These are phyloP conservation scores for Heliothis peltigera DNA, from an alignment of 2,888 invertebrate genomes.

Conservation along the genomic window DNA sequence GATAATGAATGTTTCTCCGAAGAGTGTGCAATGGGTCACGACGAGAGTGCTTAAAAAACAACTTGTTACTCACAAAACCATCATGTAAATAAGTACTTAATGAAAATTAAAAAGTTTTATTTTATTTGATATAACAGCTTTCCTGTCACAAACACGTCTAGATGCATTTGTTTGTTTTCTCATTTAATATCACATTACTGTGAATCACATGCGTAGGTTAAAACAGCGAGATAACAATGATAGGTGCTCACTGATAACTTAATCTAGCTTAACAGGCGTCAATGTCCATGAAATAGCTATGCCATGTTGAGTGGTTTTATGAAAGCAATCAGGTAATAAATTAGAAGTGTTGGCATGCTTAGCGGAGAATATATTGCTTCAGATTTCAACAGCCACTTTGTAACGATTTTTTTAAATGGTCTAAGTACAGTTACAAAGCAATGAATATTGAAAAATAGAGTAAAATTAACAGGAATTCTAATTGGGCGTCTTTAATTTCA, in stretches of 20 bases:
- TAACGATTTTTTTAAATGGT: no score
- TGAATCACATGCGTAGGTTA: conserved; percentile 51
- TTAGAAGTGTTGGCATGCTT: conserved; percentile 16
- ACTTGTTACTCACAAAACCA: conserved; percentile 35
- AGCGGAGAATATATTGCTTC: conserved; percentile 5
- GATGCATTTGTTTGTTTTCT: conserved; percentile 42
- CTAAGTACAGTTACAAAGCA: no score
- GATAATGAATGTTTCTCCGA: no score
- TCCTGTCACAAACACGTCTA: conserved; percentile 13
- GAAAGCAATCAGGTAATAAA: conserved; percentile 44
- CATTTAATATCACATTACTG: conserved; percentile 41
- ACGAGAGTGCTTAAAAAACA: conserved; percentile 9
- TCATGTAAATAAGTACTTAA: conserved; percentile 12
- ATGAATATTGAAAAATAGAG: no score
- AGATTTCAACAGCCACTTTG: neutral
- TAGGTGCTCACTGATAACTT: conserved; percentile 52
- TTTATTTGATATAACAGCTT: conserved; percentile 1
- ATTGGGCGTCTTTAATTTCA: no score
- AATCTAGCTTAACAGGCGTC: conserved; percentile 52
- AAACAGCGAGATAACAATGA: conserved; percentile 53
- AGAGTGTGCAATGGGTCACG: neutral
- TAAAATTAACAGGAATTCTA: no score
- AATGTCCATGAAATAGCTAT: conserved; percentile 42
- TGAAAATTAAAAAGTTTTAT: conserved; percentile 13
- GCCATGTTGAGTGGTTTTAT: conserved; percentile 42